phyloP scores from a whole-genome alignment of 2,888 invertebrate species.

The Calameuta filiformis region DNA sequence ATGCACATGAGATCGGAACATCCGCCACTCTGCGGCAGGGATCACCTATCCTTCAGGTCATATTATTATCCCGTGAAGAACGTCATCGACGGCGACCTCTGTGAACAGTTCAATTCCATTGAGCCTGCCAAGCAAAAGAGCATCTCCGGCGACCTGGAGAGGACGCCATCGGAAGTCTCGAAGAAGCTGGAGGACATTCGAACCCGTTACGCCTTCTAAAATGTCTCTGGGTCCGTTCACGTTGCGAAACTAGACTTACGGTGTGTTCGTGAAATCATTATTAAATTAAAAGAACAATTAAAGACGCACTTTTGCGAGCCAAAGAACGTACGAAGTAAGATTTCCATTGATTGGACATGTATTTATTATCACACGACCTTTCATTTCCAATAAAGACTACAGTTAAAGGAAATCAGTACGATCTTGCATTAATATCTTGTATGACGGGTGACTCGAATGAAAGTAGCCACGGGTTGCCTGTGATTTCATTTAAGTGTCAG shows the following conservation, averaged over 20 bases:
- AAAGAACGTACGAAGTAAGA: neutral
- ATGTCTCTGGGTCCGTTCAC: conserved; percentile 1
- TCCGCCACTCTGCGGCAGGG: conserved; percentile 95
- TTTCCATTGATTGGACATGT: neutral
- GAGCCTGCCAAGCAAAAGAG: conserved; percentile 94
- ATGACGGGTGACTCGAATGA: neutral
- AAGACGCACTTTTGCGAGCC: neutral
- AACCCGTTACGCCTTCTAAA: conserved; percentile 98
- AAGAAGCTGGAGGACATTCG: conserved; percentile 99
- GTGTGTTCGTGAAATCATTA: neutral
- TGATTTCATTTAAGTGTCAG: too few relatives aligned
- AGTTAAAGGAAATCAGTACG: neutral
- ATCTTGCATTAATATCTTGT: neutral
- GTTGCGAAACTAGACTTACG: neutral
- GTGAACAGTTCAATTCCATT: conserved; percentile 98
- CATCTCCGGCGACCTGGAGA: conserved; percentile 93
- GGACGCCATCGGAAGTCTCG: conserved; percentile 96
- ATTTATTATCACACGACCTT: neutral
- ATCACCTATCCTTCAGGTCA: conserved; percentile 96
- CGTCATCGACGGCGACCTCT: conserved; percentile 98
- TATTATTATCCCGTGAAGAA: conserved; percentile 98
- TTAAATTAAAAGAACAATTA: neutral
- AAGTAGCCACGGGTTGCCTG: neutral
- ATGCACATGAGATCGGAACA: conserved; percentile 99
- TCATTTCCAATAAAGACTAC: neutral